These are phyloP conservation scores for Cyclophora albipunctata DNA, from an alignment of 2,888 invertebrate genomes.

Conservation along the genomic window DNA sequence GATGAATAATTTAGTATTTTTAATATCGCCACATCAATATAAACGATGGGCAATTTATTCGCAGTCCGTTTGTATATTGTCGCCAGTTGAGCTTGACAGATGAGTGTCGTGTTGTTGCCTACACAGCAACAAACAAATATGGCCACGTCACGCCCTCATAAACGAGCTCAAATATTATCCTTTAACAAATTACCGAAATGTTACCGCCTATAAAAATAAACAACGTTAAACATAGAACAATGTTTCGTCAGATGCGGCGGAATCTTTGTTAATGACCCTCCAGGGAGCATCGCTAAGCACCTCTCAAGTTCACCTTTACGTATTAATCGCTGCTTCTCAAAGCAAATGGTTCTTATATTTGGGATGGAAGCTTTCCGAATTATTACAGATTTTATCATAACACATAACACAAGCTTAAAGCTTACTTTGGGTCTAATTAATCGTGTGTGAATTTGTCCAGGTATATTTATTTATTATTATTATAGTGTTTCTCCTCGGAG, in stretches of 20 bases:
- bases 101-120: conserved; percentile 47
- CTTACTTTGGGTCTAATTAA: too few relatives aligned
- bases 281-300: conserved; percentile 21
- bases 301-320: conserved; percentile 30
- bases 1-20: too few relatives aligned
- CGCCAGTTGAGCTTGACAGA: conserved; percentile 68
- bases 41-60: conserved; percentile 60
- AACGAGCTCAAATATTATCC: conserved; percentile 67
- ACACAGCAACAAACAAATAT: conserved; percentile 64
- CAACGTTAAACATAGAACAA: conserved; percentile 36
- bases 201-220: conserved; percentile 41
- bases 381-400: conserved; percentile 16
- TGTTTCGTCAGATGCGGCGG: conserved; percentile 9
- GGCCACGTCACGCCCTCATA: conserved; percentile 61
- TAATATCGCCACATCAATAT: conserved; percentile 46
- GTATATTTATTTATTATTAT: too few relatives aligned
- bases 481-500: too few relatives aligned
- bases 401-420: too few relatives aligned
- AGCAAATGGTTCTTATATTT: conserved; percentile 34
- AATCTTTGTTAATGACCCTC: conserved; percentile 29
- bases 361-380: conserved; percentile 32
- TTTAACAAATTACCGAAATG: conserved; percentile 58
- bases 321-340: conserved; percentile 33
- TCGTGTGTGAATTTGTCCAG: too few relatives aligned
- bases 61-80: conserved; percentile 56